Conservation (phyloP, 2,888 invertebrate genomes). For the Belgica antarctica region DNA sequence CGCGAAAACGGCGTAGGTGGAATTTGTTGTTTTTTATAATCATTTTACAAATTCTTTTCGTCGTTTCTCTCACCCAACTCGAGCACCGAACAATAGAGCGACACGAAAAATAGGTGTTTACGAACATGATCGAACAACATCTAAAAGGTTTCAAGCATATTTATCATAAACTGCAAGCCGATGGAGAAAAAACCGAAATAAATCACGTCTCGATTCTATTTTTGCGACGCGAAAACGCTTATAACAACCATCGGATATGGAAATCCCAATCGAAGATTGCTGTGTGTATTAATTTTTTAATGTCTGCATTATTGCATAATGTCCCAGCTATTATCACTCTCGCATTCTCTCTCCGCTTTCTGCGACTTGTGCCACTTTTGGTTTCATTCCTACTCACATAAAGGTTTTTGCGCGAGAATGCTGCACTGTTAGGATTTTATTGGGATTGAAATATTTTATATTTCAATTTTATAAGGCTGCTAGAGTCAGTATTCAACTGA, state of each 20-base stretch:
- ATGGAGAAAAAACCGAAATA: constrained; percentile 24
- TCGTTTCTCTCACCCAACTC: background rate
- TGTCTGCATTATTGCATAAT: constrained; percentile 31
- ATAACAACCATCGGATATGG: constrained; percentile 25
- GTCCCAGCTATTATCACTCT: constrained; percentile 4
- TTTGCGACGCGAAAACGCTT: background rate
- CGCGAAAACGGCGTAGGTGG: constrained; percentile 40
- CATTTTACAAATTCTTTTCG: constrained; percentile 42
- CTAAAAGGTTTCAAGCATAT: constrained; percentile 43
- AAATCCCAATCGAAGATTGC: background rate
- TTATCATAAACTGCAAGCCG: constrained; percentile 37
- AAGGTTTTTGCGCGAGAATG: background rate
- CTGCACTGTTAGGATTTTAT: background rate
- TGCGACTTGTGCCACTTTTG: constrained; percentile 31
- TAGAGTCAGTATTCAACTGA: too few species aligned
- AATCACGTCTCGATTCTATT: constrained; percentile 23
- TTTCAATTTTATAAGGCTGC: too few species aligned
- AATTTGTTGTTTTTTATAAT: constrained; percentile 44
- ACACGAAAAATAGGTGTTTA: constrained; percentile 42
- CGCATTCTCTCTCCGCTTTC: background rate
- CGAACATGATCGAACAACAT: constrained; percentile 41
- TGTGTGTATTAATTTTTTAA: constrained; percentile 21
- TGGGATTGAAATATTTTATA: too few species aligned
- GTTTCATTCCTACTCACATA: constrained; percentile 20
- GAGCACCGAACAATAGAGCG: constrained; percentile 36